Evolutionary conservation across 2,797 vertebrate genomes (phyloP).

Genomic region (Otolemur crassicaudatus): DNA sequence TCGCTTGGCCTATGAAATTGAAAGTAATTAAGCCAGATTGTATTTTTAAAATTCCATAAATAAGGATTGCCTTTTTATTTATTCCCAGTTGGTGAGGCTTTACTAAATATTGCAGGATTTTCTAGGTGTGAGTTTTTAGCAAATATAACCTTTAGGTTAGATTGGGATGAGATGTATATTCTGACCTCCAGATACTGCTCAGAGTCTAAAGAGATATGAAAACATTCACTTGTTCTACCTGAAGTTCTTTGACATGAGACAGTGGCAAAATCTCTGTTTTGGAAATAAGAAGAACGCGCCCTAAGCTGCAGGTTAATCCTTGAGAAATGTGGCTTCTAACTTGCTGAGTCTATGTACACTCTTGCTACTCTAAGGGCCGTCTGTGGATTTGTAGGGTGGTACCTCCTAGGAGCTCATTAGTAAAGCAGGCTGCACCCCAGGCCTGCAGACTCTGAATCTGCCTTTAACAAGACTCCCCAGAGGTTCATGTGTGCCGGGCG

Average conservation of each 20-base stretch:
- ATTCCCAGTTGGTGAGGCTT: background rate
- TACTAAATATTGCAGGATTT: background rate
- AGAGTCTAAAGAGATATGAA: background rate
- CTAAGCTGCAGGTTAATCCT: background rate
- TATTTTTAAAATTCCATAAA: background rate
- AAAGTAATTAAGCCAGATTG: background rate
- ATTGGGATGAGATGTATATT: background rate
- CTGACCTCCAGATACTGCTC: background rate
- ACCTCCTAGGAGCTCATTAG: background rate
- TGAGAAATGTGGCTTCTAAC: background rate
- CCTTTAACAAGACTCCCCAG: background rate
- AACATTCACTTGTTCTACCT: background rate
- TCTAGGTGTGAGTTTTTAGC: background rate
- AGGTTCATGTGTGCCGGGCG: fast-evolving
- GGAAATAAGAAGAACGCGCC: background rate
- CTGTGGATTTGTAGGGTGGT: background rate
- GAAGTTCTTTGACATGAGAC: background rate
- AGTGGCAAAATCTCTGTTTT: background rate
- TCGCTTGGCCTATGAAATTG: slow-evolving; percentile 1
- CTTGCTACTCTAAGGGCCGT: background rate
- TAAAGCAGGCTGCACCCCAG: background rate
- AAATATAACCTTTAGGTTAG: background rate
- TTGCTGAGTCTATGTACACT: background rate
- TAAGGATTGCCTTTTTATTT: slow-evolving; percentile 16
- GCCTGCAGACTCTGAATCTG: background rate